Conservation (phyloP, 2,888 invertebrate genomes). For the Tridacna gigas region DNA sequence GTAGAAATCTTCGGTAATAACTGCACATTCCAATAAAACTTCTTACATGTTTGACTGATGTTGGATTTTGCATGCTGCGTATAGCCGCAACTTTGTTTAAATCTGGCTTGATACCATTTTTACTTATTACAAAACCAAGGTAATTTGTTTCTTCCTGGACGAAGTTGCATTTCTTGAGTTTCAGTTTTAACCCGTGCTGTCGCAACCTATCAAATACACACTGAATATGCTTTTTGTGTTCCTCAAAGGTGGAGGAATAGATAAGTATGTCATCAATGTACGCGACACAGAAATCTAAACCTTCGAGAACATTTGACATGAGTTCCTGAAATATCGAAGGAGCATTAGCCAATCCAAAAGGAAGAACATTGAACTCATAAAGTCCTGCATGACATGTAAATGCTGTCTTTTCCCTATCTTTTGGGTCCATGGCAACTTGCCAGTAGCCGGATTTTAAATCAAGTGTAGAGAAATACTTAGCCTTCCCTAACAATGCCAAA, state of each 20-base stretch:
- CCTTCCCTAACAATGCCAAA: neutral
- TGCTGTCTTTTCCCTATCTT: neutral
- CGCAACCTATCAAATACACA: slow-evolving; percentile 1
- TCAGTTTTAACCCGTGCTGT: slow-evolving; percentile 34
- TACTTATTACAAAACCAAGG: slow-evolving; percentile 36
- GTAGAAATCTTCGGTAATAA: slow-evolving; percentile 48
- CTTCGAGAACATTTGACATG: neutral
- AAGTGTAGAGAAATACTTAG: neutral
- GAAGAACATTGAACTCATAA: neutral
- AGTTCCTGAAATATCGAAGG: slow-evolving; percentile 1
- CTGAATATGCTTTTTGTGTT: neutral
- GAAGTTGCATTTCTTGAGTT: slow-evolving; percentile 45
- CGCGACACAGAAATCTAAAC: neutral
- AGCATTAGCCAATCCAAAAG: slow-evolving; percentile 5
- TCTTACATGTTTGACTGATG: slow-evolving; percentile 35
- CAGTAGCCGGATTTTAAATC: neutral
- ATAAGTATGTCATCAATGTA: slow-evolving; percentile 16
- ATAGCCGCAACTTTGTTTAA: slow-evolving; percentile 41
- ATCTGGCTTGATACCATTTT: slow-evolving; percentile 47
- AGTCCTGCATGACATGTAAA: neutral
- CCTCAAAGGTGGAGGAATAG: neutral
- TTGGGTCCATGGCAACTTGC: neutral
- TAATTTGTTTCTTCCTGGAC: slow-evolving; percentile 41
- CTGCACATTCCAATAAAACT: slow-evolving; percentile 47
- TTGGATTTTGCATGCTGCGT: slow-evolving; percentile 21